A percentile compares a stretch with the other conserved stretches of the same genome.
Conservation (phyloP, 2,888 invertebrate species). For the Leucozona laternaria region DNA sequence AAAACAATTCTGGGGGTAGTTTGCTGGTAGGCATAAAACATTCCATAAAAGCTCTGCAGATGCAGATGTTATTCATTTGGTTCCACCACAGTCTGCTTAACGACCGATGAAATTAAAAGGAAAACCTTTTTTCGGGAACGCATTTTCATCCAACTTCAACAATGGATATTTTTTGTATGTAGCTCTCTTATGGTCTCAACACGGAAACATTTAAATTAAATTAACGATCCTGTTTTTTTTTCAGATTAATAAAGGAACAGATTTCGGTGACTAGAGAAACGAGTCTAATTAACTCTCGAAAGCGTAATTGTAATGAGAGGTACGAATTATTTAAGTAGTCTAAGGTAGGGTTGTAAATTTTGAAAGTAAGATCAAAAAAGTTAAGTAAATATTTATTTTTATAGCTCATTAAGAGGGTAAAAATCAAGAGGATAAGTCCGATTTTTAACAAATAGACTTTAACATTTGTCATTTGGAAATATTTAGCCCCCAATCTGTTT, state of each 20-base stretch:
- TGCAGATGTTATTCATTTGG: slow-evolving; percentile 65
- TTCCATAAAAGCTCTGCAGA: slow-evolving; percentile 58
- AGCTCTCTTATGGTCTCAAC: slow-evolving; percentile 23
- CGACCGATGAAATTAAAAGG: slow-evolving; percentile 75
- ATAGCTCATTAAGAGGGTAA: background rate
- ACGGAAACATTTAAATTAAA: slow-evolving; percentile 64
- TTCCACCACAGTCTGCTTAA: slow-evolving; percentile 73
- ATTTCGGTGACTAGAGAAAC: slow-evolving; percentile 22
- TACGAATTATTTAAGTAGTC: background rate
- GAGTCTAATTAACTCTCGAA: slow-evolving; percentile 34
- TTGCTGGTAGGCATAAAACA: slow-evolving; percentile 70
- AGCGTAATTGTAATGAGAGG: background rate
- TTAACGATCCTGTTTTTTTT: slow-evolving; percentile 55
- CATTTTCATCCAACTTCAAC: slow-evolving; percentile 22
- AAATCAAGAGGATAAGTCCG: background rate
- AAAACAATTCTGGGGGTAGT: slow-evolving; percentile 70
- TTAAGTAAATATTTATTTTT: background rate
- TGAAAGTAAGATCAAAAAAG: background rate
- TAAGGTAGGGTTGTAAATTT: background rate
- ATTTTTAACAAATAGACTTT: no score
- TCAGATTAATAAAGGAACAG: slow-evolving; percentile 35
- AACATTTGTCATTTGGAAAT: no score
- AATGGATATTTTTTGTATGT: slow-evolving; percentile 23
- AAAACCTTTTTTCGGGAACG: slow-evolving; percentile 57
- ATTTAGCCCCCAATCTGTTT: no score